Conservation (phyloP, 2,888 invertebrate species). For the Volucella inflata region DNA sequence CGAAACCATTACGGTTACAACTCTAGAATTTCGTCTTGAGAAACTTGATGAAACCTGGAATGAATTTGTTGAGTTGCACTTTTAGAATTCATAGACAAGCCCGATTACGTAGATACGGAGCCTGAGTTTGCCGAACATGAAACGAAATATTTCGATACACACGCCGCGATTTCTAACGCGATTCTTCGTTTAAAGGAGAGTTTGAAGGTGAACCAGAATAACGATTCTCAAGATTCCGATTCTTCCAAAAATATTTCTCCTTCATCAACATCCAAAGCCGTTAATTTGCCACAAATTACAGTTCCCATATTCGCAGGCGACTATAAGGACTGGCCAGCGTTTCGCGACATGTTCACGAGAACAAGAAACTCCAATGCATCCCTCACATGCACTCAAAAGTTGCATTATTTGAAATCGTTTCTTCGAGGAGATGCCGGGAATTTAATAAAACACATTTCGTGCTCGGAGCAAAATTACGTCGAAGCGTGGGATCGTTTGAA, state of each 20-base stretch:
- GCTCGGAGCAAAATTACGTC: too few species aligned
- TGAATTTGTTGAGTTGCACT: slow-evolving; percentile 4
- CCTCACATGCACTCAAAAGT: slow-evolving; percentile 60
- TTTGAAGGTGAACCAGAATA: background rate
- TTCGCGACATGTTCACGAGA: slow-evolving; percentile 61
- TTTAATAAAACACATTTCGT: too few species aligned
- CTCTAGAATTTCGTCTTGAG: background rate
- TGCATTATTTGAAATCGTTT: slow-evolving; percentile 65
- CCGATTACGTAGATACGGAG: slow-evolving; percentile 25
- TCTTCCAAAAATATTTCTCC: slow-evolving; percentile 1
- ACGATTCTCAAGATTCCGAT: background rate
- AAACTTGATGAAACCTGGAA: slow-evolving; percentile 13
- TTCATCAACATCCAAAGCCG: background rate
- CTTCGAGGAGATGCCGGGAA: background rate
- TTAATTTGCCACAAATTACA: slow-evolving; percentile 55
- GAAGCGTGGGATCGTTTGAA: too few species aligned
- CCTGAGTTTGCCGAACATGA: slow-evolving; percentile 38
- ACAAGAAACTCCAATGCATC: slow-evolving; percentile 48
- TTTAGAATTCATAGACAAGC: slow-evolving; percentile 4
- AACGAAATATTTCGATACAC: slow-evolving; percentile 32
- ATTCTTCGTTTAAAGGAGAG: background rate
- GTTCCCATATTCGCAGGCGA: slow-evolving; percentile 58
- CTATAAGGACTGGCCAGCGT: slow-evolving; percentile 66
- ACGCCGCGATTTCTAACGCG: slow-evolving; percentile 1
- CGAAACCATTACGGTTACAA: background rate